A percentile compares a stretch with the other conserved stretches of the same genome.
These are phyloP conservation scores for Osmerus eperlanus DNA, from an alignment of 2,113 vertebrate species.

Conservation along the genomic window DNA sequence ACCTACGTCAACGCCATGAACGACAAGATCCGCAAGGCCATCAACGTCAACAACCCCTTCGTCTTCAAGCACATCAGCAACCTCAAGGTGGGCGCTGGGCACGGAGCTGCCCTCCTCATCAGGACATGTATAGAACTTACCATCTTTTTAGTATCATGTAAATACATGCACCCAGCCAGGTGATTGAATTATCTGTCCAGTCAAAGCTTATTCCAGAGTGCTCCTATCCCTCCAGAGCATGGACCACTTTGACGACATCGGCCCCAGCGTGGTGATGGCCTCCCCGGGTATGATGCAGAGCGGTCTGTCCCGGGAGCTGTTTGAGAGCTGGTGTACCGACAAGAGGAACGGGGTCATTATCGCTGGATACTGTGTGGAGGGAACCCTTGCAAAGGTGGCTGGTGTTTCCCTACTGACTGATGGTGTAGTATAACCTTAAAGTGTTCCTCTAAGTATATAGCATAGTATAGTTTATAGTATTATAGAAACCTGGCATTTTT, in stretches of 20 bases:
- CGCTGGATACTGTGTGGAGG: constrained; percentile 96
- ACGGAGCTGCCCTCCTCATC: no score
- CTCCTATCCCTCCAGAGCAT: constrained; percentile 79
- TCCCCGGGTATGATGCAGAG: constrained; percentile 99
- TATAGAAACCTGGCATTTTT: no score
- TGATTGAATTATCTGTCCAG: background rate
- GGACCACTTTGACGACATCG: constrained; percentile 99
- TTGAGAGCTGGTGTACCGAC: constrained; percentile 99
- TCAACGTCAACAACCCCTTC: constrained; percentile 98
- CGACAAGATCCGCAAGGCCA: constrained; percentile 98
- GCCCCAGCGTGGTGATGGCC: constrained; percentile 97
- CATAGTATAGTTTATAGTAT: no score
- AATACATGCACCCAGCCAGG: no score
- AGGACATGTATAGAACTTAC: no score
- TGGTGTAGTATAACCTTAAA: background rate
- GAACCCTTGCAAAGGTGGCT: constrained; percentile 92
- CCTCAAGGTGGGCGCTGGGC: constrained; percentile 79
- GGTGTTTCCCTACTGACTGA: background rate
- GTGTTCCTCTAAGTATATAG: background rate
- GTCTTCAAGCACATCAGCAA: constrained; percentile 99
- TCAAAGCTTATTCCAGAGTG: background rate
- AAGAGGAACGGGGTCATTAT: constrained; percentile 98
- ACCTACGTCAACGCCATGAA: constrained; percentile 98
- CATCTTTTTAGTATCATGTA: no score
- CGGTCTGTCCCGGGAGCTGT: constrained; percentile 92